These are phyloP conservation scores for Anguilla pacifica DNA, from an alignment of 2,797 vertebrate species.

Conservation along the genomic window DNA sequence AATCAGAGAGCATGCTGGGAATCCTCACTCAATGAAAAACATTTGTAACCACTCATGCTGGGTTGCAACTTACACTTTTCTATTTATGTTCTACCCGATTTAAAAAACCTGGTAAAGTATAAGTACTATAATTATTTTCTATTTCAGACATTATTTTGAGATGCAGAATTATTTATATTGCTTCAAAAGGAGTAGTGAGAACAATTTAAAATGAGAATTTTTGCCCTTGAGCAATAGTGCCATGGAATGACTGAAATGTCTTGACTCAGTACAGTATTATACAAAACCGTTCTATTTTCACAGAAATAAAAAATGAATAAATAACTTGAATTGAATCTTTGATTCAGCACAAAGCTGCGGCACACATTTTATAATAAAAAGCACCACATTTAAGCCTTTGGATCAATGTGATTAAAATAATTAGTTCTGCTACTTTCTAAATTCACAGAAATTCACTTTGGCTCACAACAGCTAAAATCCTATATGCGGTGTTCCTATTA, in stretches of 20 bases:
- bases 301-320: background rate
- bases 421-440: background rate
- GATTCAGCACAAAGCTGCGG: background rate
- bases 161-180: background rate
- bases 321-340: background rate
- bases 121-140: too few relatives aligned
- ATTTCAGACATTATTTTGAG: background rate
- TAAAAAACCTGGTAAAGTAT: too few relatives aligned
- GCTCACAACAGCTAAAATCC: background rate
- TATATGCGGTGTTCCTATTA: background rate
- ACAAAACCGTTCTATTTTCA: background rate
- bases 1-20: too few relatives aligned
- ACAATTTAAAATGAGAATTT: background rate
- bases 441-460: background rate
- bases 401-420: background rate
- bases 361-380: background rate
- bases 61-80: too few relatives aligned
- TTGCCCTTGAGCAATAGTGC: background rate
- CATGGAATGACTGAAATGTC: background rate
- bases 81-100: too few relatives aligned
- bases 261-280: background rate
- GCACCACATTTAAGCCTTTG: background rate
- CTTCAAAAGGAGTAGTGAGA: background rate
- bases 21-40: too few relatives aligned
- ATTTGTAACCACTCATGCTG: too few relatives aligned